Base-by-base conservation (phyloP, 2,888 invertebrate species). In the Caenorhabditis sinica region DNA sequence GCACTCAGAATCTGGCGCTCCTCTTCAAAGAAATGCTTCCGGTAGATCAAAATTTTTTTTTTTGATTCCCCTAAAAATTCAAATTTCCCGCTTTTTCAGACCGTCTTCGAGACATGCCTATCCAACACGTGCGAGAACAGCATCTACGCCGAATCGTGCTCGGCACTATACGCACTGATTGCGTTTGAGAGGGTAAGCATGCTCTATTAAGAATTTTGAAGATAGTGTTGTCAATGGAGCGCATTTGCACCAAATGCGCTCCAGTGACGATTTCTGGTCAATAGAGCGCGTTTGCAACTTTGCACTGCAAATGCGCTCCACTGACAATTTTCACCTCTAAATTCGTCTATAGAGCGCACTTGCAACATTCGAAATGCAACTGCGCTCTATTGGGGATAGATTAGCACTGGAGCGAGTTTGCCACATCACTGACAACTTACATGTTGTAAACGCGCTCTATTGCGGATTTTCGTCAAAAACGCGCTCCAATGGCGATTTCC, bases 101-200 rank as follows among this genome's bases (percentile, higher is more conserved):
- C 93, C 66, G 91, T 93, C 45, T 93, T 94, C 87, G 92, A 93
- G 69, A 91, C 93, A 89, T 89, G 93, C 79, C 88, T 94, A 51
- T 87, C 93, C 80, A 93, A 93, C 75, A 92, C 92, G 13, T 93
- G 93, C 89, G 93, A 94, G 86, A 93, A 93, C 89, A 93, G 93
- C 30, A 90, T 94, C 33, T 90, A 93, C 82, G 93, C 93, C 40
- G 92, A 93, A 23, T 93, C 93, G 43, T 93, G 93, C 76, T 89
- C 91, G 30, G 90, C 93, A 11, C 90, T 94, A 71, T 94, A 93
- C 88, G 89, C 93, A 36, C 90, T 94, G 17, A 93, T 94, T 66
- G 93, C 93, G 81, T 93, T 93, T 83, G 92, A 93, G 82, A 91
- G 91, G 89, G 93, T 93, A 43, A 60, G 84, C 2, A 13, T 36